These are phyloP conservation scores for Drosophila peninsularis DNA, from an alignment of 2,888 invertebrate species.

Conservation along the genomic window DNA sequence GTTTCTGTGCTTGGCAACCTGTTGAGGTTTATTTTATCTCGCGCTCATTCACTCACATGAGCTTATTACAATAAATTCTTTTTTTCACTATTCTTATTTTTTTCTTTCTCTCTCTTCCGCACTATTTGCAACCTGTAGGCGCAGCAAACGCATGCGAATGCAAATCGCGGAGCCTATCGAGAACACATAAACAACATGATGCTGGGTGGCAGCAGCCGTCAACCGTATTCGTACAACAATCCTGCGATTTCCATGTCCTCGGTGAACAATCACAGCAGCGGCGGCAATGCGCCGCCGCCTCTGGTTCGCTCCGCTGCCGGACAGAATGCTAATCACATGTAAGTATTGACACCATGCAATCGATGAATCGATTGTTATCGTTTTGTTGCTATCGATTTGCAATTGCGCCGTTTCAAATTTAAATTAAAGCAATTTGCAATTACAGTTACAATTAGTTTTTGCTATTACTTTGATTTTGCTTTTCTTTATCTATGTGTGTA, in stretches of 20 bases:
- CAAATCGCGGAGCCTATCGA: constrained; percentile 75
- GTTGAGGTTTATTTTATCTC: constrained; percentile 35
- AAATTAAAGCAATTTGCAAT: constrained; percentile 43
- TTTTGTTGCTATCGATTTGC: constrained; percentile 51
- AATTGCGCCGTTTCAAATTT: constrained; percentile 30
- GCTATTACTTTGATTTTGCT: constrained; percentile 61
- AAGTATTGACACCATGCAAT: constrained; percentile 60
- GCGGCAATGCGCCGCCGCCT: constrained; percentile 87
- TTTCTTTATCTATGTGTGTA: constrained; percentile 29
- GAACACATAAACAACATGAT: constrained; percentile 82
- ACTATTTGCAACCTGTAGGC: constrained; percentile 53
- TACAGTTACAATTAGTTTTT: constrained; percentile 48
- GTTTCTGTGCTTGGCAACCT: constrained; percentile 39
- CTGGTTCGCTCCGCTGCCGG: constrained; percentile 86
- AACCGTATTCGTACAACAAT: constrained; percentile 81
- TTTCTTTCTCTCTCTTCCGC: background rate
- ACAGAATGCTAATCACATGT: constrained; percentile 83
- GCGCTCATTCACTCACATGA: constrained; percentile 25
- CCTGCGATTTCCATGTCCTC: constrained; percentile 84
- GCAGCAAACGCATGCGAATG: constrained; percentile 75
- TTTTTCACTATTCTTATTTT: constrained; percentile 18
- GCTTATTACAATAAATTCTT: constrained; percentile 24
- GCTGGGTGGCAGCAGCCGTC: constrained; percentile 77
- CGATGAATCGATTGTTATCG: constrained; percentile 34
- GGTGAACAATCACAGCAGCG: constrained; percentile 82